Conservation (phyloP, 2,888 invertebrate species). For the Tipula vernalis region DNA sequence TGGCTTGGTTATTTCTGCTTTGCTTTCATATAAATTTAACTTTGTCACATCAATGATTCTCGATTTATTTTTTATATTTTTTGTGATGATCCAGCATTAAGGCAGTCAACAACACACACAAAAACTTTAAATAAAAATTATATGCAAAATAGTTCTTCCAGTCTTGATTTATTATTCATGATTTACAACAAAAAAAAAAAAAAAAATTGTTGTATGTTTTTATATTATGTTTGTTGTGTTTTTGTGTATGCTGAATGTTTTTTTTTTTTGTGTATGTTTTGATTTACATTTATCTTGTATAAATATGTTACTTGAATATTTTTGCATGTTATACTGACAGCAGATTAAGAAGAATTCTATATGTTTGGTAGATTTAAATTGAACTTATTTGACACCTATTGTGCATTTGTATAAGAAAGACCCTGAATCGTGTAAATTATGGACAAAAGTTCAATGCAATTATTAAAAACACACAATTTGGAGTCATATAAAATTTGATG, state of each 20-base stretch:
- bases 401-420: not conserved
- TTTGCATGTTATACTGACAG: not conserved
- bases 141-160: not conserved
- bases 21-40: not conserved
- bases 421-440: not conserved
- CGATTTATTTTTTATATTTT: not conserved
- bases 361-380: not conserved
- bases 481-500: not conserved
- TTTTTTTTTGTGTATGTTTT: not conserved
- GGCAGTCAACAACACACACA: not conserved
- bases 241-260: not conserved
- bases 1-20: not conserved
- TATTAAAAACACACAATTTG: not conserved
- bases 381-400: not conserved
- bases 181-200: not conserved
- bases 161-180: slow-evolving; percentile 4
- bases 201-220: not conserved
- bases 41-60: not conserved
- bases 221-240: not conserved
- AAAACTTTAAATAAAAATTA: not conserved
- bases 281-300: not conserved
- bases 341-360: not conserved
- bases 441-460: not conserved
- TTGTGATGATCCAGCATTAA: not conserved
- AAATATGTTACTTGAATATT: not conserved